Base-by-base conservation (phyloP, 2,113 vertebrate genomes). In the Colinus virginianus region DNA sequence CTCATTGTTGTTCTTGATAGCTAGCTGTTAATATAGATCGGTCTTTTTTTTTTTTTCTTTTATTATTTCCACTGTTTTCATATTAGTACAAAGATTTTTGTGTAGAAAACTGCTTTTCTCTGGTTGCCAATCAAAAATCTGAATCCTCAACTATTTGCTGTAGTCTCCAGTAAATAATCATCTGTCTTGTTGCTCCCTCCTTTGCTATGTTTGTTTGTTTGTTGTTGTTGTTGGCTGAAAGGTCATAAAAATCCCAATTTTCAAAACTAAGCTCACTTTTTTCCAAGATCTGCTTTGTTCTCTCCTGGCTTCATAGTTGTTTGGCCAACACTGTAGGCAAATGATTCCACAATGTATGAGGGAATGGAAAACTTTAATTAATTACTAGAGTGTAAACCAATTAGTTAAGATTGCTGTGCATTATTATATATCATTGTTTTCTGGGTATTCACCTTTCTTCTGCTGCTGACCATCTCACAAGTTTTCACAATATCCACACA, bases 381-480 rank as follows among this genome's bases (percentile, higher is more conserved):
- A 68, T 84, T 94, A 81, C 26, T 96, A 48, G 15, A 75, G 32
- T 81, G 61, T 78, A 90, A 95, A 86, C n/a, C 53, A 84, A 84
- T 86, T 86, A 4, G 55, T 90, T 76, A 56, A 83, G 59, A 15
- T 89, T 81, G 40, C 75, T 79, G 83, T 58, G 67, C 55, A 67
- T 48, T 42, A 79, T 85, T 74, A 66, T 11, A 40, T 40, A 6
- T 32, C 36, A 82, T 22, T 90, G 18, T 62, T 92, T 92, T 78
- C 40, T 84, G 51, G 18, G 9, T 78, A 63, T 68, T 90, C 18
- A 23, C 89, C 75, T 87, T 67, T 78, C 22, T 79, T 87, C 49
- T 87, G 38, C 18, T 49, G 16, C 40, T 85, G 55, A 51, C 59
- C 28, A 34, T 77, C 36, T 67, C 38, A 55, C 34, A 63, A 10